Conservation (phyloP, 2,797 vertebrate species). For the Nothura maculosa region DNA sequence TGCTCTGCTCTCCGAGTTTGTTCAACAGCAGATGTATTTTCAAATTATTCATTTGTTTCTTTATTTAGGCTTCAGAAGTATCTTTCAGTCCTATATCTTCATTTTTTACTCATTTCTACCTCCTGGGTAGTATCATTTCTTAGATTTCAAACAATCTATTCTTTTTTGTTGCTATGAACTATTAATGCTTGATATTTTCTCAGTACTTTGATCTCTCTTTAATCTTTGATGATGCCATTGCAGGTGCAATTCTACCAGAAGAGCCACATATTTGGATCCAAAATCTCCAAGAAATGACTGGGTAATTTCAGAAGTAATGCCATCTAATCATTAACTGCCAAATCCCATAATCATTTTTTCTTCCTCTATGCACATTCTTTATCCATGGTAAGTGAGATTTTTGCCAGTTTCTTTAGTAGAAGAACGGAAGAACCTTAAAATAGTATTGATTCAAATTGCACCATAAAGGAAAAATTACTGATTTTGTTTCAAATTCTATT, state of each 20-base stretch:
- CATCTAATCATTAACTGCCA: neutral
- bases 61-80: neutral
- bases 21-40: neutral
- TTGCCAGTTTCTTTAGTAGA: neutral
- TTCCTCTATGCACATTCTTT: neutral
- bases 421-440: neutral
- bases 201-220: neutral
- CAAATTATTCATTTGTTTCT: neutral
- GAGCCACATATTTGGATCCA: neutral
- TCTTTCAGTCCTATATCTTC: neutral
- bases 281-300: neutral
- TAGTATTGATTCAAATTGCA: neutral
- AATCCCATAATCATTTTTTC: neutral
- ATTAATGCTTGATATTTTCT: neutral
- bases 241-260: neutral
- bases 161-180: neutral
- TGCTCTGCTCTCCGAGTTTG: neutral
- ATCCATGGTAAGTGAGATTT: neutral
- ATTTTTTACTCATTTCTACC: neutral
- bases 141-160: neutral
- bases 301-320: neutral
- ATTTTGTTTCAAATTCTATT: neutral
- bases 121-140: neutral
- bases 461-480: neutral
- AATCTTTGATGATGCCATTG: neutral